Conservation (phyloP, 64 coral and sea anemone species). For the Pocillopora verrucosa region DNA sequence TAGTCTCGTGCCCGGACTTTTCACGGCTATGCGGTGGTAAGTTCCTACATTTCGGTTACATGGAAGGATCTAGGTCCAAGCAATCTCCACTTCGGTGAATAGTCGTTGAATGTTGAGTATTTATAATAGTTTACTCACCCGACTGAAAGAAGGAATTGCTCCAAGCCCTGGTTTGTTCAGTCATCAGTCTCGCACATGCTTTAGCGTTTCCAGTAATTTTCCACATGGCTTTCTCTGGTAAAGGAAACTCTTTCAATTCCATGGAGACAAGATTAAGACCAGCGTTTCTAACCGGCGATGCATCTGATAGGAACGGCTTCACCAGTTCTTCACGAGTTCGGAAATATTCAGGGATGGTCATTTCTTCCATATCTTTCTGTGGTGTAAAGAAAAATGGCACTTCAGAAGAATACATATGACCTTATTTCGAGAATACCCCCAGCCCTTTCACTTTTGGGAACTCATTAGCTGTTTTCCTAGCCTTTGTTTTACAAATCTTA, state of each 20-base stretch:
- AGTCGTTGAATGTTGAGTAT: no score
- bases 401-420: not conserved
- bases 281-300: not conserved
- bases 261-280: not conserved
- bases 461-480: no score
- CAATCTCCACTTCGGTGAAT: no score
- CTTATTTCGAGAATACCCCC: not conserved
- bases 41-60: no score
- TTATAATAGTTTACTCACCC: not conserved
- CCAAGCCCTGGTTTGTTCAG: slow-evolving; percentile 30
- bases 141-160: slow-evolving; percentile 33
- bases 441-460: not conserved
- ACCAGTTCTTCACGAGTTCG: not conserved
- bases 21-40: no score
- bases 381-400: not conserved
- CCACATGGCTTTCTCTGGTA: not conserved
- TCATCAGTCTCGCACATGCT: slow-evolving; percentile 22
- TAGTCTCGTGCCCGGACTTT: no score
- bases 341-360: not conserved
- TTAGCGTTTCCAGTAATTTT: not conserved
- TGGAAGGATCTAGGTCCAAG: not conserved
- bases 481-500: no score
- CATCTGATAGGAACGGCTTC: not conserved
- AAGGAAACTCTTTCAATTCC: not conserved
- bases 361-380: not conserved